These are phyloP conservation scores for Heterotis niloticus DNA, from an alignment of 2,113 vertebrate species.

Conservation along the genomic window DNA sequence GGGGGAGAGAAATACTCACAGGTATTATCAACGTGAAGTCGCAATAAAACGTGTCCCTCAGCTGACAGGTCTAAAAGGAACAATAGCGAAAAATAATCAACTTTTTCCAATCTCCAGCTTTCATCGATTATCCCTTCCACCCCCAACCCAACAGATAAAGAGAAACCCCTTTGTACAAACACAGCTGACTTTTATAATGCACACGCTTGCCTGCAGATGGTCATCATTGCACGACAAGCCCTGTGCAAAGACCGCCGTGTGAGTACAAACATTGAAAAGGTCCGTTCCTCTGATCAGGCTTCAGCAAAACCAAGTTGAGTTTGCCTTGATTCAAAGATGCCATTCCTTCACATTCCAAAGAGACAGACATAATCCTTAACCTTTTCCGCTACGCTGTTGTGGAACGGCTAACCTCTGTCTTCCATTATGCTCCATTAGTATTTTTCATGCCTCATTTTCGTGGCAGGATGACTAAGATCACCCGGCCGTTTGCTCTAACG, in stretches of 20 bases:
- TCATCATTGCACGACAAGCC: neutral
- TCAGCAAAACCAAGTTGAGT: neutral
- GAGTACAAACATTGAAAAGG: neutral
- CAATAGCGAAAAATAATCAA: neutral
- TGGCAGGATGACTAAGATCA: no score
- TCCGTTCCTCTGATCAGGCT: neutral
- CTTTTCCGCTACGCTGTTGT: neutral
- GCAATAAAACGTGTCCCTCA: constrained; percentile 30
- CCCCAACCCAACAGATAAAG: neutral
- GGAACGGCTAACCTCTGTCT: neutral
- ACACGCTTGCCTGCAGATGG: no score
- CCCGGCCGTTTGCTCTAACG: no score
- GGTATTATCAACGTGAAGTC: constrained; percentile 11
- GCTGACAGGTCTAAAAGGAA: constrained; percentile 27
- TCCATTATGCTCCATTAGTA: neutral
- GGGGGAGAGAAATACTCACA: constrained; percentile 43
- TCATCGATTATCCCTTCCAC: neutral
- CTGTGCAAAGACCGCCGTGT: neutral
- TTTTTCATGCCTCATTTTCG: neutral
- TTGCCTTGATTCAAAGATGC: neutral
- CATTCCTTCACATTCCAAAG: neutral
- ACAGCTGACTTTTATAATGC: neutral
- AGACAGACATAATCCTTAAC: neutral
- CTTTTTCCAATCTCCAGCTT: neutral
- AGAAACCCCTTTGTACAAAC: neutral